phyloP scores from a whole-genome alignment of 2,888 invertebrate genomes.

The Caenorhabditis angaria region DNA sequence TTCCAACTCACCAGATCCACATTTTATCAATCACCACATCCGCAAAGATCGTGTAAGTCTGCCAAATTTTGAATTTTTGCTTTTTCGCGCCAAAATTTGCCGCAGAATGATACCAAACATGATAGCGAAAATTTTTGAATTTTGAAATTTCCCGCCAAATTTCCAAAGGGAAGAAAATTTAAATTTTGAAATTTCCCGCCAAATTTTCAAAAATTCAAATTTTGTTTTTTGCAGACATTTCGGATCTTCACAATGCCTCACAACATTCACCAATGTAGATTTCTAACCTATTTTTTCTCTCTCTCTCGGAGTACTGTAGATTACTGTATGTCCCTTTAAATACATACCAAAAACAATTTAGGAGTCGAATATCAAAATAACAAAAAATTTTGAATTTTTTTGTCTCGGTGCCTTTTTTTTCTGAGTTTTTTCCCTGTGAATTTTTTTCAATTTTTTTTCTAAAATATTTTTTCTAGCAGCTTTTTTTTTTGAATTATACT shows the following conservation, averaged over 20 bases:
- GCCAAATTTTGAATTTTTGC: neutral
- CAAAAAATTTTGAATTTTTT: no score
- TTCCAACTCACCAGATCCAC: conserved; percentile 31
- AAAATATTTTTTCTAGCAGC: no score
- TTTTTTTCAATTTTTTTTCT: no score
- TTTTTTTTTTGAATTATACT: no score
- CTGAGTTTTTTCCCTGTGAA: no score
- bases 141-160: no score
- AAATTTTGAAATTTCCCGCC: neutral
- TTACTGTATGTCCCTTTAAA: neutral
- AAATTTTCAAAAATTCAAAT: neutral
- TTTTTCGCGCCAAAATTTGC: no score
- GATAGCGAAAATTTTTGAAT: no score
- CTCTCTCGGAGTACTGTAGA: neutral
- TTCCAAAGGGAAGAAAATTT: neutral
- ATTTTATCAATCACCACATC: conserved; percentile 20
- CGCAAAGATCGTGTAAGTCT: conserved; percentile 31
- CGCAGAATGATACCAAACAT: neutral
- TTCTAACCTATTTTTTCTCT: neutral
- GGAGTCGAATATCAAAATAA: no score
- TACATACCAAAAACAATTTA: no score
- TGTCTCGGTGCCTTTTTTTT: no score
- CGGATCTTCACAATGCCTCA: neutral
- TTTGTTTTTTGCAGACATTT: neutral
- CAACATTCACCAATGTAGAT: conserved; percentile 7